Evolutionary conservation across 2,113 vertebrate genomes (phyloP).

Genomic region (Cochlearius cochlearius): DNA sequence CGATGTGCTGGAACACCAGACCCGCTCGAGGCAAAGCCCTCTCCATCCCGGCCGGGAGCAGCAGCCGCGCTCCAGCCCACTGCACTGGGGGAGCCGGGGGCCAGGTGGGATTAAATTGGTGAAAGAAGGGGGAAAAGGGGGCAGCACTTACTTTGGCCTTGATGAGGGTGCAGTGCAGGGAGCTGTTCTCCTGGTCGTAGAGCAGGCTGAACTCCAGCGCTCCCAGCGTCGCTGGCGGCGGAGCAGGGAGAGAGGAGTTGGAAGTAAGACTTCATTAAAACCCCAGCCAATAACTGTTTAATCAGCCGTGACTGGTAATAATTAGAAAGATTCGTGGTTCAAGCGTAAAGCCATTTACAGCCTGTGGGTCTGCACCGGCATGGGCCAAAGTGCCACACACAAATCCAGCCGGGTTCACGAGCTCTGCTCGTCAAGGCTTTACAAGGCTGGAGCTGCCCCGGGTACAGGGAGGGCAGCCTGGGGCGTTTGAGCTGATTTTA

Average conservation of each 20-base stretch:
- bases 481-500: not conserved
- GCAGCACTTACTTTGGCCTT: conserved; percentile 84
- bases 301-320: not conserved
- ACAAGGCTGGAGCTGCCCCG: not conserved
- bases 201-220: conserved; percentile 92
- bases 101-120: fast-evolving
- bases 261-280: not conserved
- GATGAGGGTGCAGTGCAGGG: conserved; percentile 90
- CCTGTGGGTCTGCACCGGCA: not conserved
- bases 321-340: not conserved
- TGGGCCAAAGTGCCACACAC: fast-evolving
- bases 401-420: not conserved
- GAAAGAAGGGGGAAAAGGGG: not conserved
- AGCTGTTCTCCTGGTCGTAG: conserved; percentile 90
- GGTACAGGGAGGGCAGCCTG: not conserved
- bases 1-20: not conserved
- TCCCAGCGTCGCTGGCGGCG: conserved; percentile 86
- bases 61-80: not conserved
- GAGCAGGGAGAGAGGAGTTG: not conserved
- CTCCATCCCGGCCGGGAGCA: not conserved
- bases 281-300: not conserved
- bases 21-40: not conserved
- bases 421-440: not conserved
- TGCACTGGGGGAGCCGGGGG: not conserved
- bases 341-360: not conserved